Base-by-base conservation (phyloP, 2,113 vertebrate genomes). In the Pelecanoides urinatrix region DNA sequence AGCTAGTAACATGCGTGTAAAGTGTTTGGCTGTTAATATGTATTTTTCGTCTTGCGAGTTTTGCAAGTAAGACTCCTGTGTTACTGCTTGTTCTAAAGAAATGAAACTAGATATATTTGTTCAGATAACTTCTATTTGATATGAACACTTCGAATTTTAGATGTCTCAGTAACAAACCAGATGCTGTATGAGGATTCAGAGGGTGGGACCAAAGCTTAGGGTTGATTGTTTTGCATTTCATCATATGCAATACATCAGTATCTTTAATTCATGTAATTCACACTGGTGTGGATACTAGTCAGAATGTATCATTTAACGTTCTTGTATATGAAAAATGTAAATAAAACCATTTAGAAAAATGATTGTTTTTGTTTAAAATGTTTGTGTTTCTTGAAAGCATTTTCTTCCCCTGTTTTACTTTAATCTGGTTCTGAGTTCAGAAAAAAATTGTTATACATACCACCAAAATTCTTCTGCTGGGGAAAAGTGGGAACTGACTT, bases 321-420 rank as follows among this genome's bases (percentile, higher is more conserved):
- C 87, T 88, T 97, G 94, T 97, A 85, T 97, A 94, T 98, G 95
- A 96, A 98, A 98, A 95, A 92, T 98, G 97, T 97, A 97, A 96
- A 98, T 98, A 98, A 98, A 98, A 96, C 66, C 75, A 56, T 98
- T 91, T 96, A 98, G 97, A 98, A 96, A 97, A 97, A 97, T 97
- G 68, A 97, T 97, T 97, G 97, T 94, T 97, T 97, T 98, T 96
- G 97, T 98, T 98, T 52, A 91, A 96, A 97, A 97, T 93, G 72
- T 97, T 96, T 96, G 92, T 97, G 91, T 96, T 97, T 96, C 73
- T 96, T 97, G 76, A 72, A 90, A 96, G 61, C 49, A 94, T 95
- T 97, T 92, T 95, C 91, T 93, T 95, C 94, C 92, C 63, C 62
- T 90, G 16, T 94, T 95, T 92, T 96, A 77, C 87, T 84, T 94